These are phyloP conservation scores for Melozone crissalis DNA, from an alignment of 2,113 vertebrate genomes.

Conservation along the genomic window DNA sequence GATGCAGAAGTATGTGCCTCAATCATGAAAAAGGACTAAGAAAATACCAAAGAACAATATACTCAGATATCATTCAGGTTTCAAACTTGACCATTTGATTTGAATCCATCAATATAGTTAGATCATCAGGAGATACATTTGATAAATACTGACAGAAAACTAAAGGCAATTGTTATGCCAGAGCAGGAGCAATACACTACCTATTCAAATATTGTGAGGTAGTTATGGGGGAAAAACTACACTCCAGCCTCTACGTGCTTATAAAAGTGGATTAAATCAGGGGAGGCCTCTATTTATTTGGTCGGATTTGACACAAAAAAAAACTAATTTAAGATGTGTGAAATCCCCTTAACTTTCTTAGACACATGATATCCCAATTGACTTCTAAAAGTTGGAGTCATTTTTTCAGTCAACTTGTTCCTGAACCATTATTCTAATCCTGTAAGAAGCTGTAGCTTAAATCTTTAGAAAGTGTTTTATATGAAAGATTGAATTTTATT, in stretches of 20 bases:
- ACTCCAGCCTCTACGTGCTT: accelerated
- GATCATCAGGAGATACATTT: background rate
- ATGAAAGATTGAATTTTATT: background rate
- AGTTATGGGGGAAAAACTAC: background rate
- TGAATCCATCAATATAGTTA: background rate
- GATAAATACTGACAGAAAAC: background rate
- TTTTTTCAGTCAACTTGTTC: background rate
- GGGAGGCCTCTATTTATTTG: background rate
- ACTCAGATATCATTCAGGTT: background rate
- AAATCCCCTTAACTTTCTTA: background rate
- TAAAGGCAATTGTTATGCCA: background rate
- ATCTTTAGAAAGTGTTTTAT: background rate
- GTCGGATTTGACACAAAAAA: background rate
- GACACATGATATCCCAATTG: background rate
- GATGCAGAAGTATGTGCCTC: background rate
- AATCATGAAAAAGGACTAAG: accelerated
- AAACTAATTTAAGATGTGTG: background rate
- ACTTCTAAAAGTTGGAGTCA: background rate
- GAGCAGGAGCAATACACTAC: background rate
- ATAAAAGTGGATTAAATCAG: background rate
- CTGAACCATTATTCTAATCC: background rate
- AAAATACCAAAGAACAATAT: background rate
- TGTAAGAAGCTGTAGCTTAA: background rate
- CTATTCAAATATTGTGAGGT: background rate
- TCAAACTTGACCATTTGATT: background rate